phyloP scores from a whole-genome alignment of 2,797 vertebrate species.

The Acipenser ruthenus region DNA sequence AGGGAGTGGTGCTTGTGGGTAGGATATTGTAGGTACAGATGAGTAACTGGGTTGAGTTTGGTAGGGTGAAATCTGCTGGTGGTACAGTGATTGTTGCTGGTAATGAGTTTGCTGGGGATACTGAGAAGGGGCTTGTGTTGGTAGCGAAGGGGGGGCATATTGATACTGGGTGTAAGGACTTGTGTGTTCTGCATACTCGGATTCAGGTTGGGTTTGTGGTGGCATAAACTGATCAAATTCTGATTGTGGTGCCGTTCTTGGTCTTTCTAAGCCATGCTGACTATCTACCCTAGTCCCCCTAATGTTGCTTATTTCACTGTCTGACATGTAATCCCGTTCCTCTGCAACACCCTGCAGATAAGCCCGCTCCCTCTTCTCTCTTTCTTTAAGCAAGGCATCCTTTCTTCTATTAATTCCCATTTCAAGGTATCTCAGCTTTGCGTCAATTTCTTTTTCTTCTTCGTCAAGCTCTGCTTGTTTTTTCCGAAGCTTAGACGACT shows the following conservation, averaged over 20 bases:
- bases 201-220: slow-evolving; percentile 87
- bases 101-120: slow-evolving; percentile 85
- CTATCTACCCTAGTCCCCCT: slow-evolving; percentile 76
- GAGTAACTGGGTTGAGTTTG: slow-evolving; percentile 94
- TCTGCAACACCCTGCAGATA: slow-evolving; percentile 98
- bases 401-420: slow-evolving; percentile 98
- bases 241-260: slow-evolving; percentile 87
- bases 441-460: slow-evolving; percentile 98
- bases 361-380: slow-evolving; percentile 93
- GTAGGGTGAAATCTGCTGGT: slow-evolving; percentile 88
- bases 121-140: slow-evolving; percentile 83
- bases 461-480: slow-evolving; percentile 98
- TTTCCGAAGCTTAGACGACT: slow-evolving; percentile 96
- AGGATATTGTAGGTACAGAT: slow-evolving; percentile 80
- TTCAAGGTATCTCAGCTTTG: slow-evolving; percentile 92
- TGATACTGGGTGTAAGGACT: slow-evolving; percentile 92
- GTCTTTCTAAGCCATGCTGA: slow-evolving; percentile 80
- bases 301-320: slow-evolving; percentile 93
- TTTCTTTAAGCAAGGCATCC: slow-evolving; percentile 90
- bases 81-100: slow-evolving; percentile 83
- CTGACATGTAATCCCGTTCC: slow-evolving; percentile 98
- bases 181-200: slow-evolving; percentile 81
- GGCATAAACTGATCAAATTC: slow-evolving; percentile 92
- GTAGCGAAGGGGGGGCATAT: slow-evolving; percentile 72
- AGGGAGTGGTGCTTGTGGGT: slow-evolving; percentile 75